Percentiles rank a stretch among this genome's conserved stretches.
These are phyloP conservation scores for Megathymus violae DNA, from an alignment of 1,140 invertebrate genomes.

Conservation along the genomic window DNA sequence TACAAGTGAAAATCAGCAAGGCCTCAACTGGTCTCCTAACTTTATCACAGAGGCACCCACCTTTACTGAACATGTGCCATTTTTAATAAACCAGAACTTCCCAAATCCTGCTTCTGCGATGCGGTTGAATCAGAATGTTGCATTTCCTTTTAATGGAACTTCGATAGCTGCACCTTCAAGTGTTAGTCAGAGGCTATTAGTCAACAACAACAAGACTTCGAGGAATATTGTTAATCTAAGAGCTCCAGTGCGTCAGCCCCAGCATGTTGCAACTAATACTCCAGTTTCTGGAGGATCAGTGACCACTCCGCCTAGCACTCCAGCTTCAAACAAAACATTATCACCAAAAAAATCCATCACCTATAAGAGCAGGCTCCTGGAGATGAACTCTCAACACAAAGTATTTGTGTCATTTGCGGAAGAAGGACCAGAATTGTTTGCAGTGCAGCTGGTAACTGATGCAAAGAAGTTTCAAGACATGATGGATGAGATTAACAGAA, in stretches of 20 bases:
- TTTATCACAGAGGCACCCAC: conserved; percentile 50
- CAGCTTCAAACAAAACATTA: conserved; percentile 47
- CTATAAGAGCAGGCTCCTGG: conserved; percentile 85
- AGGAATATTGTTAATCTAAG: conserved; percentile 66
- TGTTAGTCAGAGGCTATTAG: conserved; percentile 60
- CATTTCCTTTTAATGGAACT: conserved; percentile 63
- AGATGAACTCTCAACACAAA: conserved; percentile 85
- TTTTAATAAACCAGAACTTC: conserved; percentile 73
- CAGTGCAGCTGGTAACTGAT: conserved; percentile 86
- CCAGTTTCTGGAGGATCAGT: conserved; percentile 18
- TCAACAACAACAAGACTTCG: conserved; percentile 54
- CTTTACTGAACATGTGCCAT: conserved; percentile 72
- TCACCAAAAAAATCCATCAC: conserved; percentile 79
- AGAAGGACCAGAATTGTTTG: conserved; percentile 90
- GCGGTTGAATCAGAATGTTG: conserved; percentile 66
- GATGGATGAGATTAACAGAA: conserved; percentile 87
- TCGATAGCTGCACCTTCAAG: conserved; percentile 46
- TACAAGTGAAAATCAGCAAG: conserved; percentile 52
- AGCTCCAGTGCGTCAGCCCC: conserved; percentile 67
- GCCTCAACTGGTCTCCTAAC: conserved; percentile 57
- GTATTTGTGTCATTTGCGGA: conserved; percentile 89
- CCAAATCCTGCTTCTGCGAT: conserved; percentile 75
- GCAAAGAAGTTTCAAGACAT: conserved; percentile 85
- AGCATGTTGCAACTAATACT: conserved; percentile 46
- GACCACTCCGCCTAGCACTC: conserved; percentile 36